These are phyloP conservation scores for Chalcosyrphus nemorum DNA, from an alignment of 2,888 invertebrate species.

Conservation along the genomic window DNA sequence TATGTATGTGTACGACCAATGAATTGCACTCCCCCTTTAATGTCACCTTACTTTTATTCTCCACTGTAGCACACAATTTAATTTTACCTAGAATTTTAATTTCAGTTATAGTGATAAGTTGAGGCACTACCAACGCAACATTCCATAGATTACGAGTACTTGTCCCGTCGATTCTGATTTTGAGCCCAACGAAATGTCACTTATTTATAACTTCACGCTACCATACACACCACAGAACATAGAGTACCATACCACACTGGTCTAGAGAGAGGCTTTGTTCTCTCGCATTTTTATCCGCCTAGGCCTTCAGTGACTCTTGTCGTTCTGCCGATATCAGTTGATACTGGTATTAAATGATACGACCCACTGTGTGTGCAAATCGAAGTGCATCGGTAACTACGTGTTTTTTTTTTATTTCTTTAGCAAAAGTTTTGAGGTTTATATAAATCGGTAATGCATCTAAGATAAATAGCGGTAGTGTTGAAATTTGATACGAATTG, in stretches of 20 bases:
- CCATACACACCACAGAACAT: neutral
- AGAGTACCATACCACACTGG: constrained; percentile 1
- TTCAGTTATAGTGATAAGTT: constrained; percentile 30
- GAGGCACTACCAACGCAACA: constrained; percentile 3
- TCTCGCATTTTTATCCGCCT: constrained; percentile 38
- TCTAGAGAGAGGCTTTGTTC: neutral
- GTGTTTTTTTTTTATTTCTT: constrained; percentile 15
- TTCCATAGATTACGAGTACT: constrained; percentile 2
- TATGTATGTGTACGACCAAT: too few relatives aligned
- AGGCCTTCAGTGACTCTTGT: constrained; percentile 68
- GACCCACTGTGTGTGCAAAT: constrained; percentile 22
- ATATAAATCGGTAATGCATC: constrained; percentile 2
- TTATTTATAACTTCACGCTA: neutral
- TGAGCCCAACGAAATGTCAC: neutral
- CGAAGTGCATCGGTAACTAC: constrained; percentile 17
- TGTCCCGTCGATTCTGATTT: constrained; percentile 26
- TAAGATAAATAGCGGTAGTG: neutral
- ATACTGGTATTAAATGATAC: constrained; percentile 59
- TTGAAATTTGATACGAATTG: constrained; percentile 44
- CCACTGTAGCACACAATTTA: constrained; percentile 10
- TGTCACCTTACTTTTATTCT: constrained; percentile 4
- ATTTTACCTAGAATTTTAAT: constrained; percentile 10
- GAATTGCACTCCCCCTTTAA: too few relatives aligned
- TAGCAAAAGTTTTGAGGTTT: constrained; percentile 20
- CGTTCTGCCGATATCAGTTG: constrained; percentile 62